phyloP scores from a whole-genome alignment of 23 tunicate species.

The Phallusia fumigata region DNA sequence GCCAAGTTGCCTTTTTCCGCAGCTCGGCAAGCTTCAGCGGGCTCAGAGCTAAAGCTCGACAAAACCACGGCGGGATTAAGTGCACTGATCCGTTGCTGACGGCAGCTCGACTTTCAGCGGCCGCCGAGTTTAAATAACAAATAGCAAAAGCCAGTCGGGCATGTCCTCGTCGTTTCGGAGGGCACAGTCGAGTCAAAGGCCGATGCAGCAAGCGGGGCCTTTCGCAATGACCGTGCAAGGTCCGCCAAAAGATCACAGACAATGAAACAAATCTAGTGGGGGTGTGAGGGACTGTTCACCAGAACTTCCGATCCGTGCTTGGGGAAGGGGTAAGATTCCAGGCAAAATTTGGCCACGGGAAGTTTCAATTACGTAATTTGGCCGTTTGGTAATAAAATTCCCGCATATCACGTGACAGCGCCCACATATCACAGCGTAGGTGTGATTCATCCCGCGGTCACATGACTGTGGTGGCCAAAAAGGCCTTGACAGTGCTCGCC shows the following conservation, averaged over 20 bases:
- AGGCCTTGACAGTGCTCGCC: neutral
- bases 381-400: neutral
- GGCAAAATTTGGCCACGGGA: neutral
- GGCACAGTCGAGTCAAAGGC: neutral
- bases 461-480: neutral
- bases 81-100: neutral
- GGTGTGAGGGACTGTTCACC: neutral
- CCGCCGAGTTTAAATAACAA: slow-evolving; percentile 1
- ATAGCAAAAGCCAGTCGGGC: neutral
- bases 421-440: neutral
- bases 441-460: neutral
- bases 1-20: neutral
- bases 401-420: slow-evolving; percentile 8
- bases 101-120: neutral
- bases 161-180: neutral
- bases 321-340: neutral
- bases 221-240: too few species aligned
- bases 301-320: neutral
- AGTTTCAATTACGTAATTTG: neutral
- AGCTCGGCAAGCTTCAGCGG: neutral
- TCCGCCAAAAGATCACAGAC: neutral
- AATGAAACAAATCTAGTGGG: neutral
- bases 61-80: neutral
- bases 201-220: too few species aligned
- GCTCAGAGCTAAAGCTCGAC: neutral